Evolutionary conservation across 2,113 vertebrate species (phyloP).

Genomic region (Grallaria varia): DNA sequence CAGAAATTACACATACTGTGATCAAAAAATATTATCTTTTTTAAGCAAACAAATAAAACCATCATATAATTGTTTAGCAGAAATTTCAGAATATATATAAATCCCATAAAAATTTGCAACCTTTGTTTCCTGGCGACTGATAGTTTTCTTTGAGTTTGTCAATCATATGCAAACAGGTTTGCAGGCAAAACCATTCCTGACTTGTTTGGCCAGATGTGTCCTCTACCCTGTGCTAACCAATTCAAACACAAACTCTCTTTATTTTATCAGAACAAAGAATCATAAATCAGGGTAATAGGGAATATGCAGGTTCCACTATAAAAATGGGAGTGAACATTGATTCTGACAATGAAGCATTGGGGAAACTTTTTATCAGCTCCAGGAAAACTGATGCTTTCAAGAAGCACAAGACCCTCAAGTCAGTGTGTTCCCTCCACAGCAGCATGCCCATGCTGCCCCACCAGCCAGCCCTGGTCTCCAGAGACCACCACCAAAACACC

Average conservation of each 20-base stretch:
- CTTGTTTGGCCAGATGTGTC: background rate
- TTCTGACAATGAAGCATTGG: background rate
- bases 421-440: background rate
- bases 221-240: background rate
- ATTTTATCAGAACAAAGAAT: background rate
- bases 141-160: background rate
- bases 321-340: background rate
- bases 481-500: background rate
- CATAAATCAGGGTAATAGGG: background rate
- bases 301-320: background rate
- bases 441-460: background rate
- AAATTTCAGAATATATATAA: background rate
- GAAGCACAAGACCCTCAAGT: background rate
- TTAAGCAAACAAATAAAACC: background rate
- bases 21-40: background rate
- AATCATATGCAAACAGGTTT: background rate
- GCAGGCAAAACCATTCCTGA: background rate
- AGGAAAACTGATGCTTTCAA: background rate
- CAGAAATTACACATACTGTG: background rate
- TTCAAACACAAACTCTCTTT: background rate
- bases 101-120: background rate
- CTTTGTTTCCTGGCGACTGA: background rate
- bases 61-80: background rate
- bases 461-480: background rate
- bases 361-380: background rate